Evolutionary conservation across 2,888 invertebrate genomes (phyloP), one percentile per base, ranked within the genome.

Genomic region (Chirona hameri): DNA sequence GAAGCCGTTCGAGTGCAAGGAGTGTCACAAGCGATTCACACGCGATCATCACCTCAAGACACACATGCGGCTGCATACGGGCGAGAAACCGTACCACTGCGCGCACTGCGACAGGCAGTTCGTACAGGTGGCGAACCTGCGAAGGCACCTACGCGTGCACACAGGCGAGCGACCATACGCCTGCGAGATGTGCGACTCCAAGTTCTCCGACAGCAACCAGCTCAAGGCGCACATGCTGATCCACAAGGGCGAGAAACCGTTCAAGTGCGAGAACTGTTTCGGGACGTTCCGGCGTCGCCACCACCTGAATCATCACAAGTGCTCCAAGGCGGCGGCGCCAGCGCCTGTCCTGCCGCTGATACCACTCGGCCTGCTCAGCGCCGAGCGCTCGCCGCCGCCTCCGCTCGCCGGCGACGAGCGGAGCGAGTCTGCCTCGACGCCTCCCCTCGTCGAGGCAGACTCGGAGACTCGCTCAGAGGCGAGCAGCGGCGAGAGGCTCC

Each of bases 11-110:
- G 94, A 95, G 87, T 97, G 97, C 87, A 93, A 93, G 55, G 94
- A 95, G 88, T 97, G 97, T 87, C 94, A 95, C 88, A 97, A 97
- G 88, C 91, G 95, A 85, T 97, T 97, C 88, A 97, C 96, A 1
- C 91, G 97, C 81, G 97, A 97, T 87, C 97, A 97, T 87, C 97
- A 97, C 87, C 90, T 97, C 82, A 97, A 97, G 89, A 97, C 97
- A 0, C 97, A 97, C 89, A 93, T 97, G 91, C 91, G 97, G 48
- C 89, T 97, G 84, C 97, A 97, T 88, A 97, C 97, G 1, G 97
- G 97, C 0, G 97, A 97, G 88, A 94, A 96, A 86, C 97, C 97
- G 0, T 97, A 96, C 88, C 93, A 94, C 87, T 97, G 97, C 89
- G 93, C 93, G 82, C 95, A 95, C 88, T 97, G 97, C 89, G 95